A percentile compares a stretch with the other conserved stretches of the same genome.
These are phyloP conservation scores for Dynastes grantii DNA, from an alignment of 2,888 invertebrate species.

Conservation along the genomic window DNA sequence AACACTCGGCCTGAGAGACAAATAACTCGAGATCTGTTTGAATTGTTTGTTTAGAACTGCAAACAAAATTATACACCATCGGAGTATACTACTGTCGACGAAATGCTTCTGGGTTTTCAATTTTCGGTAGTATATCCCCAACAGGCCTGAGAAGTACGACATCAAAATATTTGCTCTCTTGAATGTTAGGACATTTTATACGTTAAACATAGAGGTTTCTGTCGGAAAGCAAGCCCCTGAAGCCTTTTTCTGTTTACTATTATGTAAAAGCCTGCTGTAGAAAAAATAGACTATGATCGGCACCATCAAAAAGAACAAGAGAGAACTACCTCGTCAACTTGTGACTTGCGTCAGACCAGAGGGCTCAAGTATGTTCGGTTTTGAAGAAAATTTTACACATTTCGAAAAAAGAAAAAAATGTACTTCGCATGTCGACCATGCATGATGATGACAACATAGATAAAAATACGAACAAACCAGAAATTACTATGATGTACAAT, in stretches of 20 bases:
- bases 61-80: not conserved
- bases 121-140: slow-evolving; percentile 35
- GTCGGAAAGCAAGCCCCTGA: too few species aligned
- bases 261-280: too few species aligned
- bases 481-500: slow-evolving; percentile 13
- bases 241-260: too few species aligned
- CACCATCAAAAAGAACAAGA: slow-evolving; percentile 41
- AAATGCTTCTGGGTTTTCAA: not conserved
- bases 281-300: too few species aligned
- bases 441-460: slow-evolving; percentile 45
- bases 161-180: slow-evolving; percentile 42
- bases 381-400: slow-evolving; percentile 33
- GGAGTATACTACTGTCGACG: too few species aligned
- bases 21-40: not conserved
- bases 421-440: slow-evolving; percentile 37
- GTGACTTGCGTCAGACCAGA: slow-evolving; percentile 23
- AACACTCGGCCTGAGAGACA: not conserved
- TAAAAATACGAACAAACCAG: slow-evolving; percentile 39
- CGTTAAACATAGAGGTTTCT: too few species aligned
- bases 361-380: slow-evolving; percentile 45
- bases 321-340: slow-evolving; percentile 11
- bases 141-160: slow-evolving; percentile 35
- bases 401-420: slow-evolving; percentile 33
- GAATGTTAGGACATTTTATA: slow-evolving; percentile 16
- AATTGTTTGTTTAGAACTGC: not conserved